Base-by-base conservation (phyloP, 2,797 vertebrate species). In the Hoplostethus atlanticus region DNA sequence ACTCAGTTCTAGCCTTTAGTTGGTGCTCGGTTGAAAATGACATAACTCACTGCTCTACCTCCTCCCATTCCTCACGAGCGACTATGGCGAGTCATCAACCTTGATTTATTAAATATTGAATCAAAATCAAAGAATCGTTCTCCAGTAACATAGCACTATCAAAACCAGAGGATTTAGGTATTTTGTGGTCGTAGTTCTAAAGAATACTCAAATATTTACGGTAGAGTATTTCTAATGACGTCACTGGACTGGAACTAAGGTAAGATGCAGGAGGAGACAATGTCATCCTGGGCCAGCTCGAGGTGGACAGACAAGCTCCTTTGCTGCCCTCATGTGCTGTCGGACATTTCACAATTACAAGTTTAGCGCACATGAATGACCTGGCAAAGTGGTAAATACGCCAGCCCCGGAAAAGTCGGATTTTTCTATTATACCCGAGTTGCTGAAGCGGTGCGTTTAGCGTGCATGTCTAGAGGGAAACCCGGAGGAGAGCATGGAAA, bases 121-220 rank as follows among this genome's bases (percentile, higher is more conserved):
- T 11, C 8, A 10, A 42, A 42, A 42, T 42, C 40, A 11, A 42
- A 34, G 34, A 8, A 21, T 25, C 3, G 2, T 25, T 44, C 10
- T 28, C 44, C 47, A 57, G 51, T 9, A 38, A 3, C 0, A 40
- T 10, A 10, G 40, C 3, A 31, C 21, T 25, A 0, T 25, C 16
- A 15, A 30, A 10, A 3, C 11, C 10, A 10, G 40, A 42, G 38
- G 1, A 4, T 48, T 38, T 15, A 11, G 12, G 34, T 21, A 4
- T 47, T 56, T 21, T 66, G 42, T 69, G 55, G 54, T 54, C 64
- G 56, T 10, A 42, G 5, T n/a, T 61, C n/a, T 48, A 4, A 16
- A n/a, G 50, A 68, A 72, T 61, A 69, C 69, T 62, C 64, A 77
- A 66, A 62, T 64, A 17, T 16, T 54, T 64, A 25, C 59, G 68